These are phyloP conservation scores for Lacerta bilineata DNA, from an alignment of 2,797 vertebrate genomes.

Conservation along the genomic window DNA sequence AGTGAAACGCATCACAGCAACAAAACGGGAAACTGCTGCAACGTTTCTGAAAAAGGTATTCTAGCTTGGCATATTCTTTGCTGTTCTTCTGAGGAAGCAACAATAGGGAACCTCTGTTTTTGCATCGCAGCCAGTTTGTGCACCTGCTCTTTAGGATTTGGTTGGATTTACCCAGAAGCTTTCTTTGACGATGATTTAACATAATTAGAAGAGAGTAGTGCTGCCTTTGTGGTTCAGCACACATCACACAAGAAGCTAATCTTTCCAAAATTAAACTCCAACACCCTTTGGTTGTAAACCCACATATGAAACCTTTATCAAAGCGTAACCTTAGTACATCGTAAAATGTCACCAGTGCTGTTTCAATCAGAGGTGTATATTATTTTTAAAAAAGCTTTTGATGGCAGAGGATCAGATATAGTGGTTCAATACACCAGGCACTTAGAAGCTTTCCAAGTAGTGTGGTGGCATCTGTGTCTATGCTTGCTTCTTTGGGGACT, in stretches of 20 bases:
- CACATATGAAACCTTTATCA: background rate
- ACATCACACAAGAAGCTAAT: accelerated
- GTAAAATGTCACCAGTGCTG: background rate
- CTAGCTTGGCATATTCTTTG: accelerated
- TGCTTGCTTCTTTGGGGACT: background rate
- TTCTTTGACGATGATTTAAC: accelerated
- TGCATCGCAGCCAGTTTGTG: background rate
- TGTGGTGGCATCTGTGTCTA: background rate
- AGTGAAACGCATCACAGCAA: constrained; percentile 92
- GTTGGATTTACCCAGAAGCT: constrained; percentile 3
- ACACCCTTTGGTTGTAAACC: background rate
- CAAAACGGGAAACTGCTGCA: constrained; percentile 91
- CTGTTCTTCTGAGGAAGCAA: background rate
- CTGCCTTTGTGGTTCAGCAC: accelerated
- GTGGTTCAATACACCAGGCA: constrained; percentile 8
- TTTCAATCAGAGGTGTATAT: accelerated
- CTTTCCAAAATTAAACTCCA: accelerated
- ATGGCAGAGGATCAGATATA: background rate
- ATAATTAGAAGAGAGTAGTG: background rate
- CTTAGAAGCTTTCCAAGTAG: background rate
- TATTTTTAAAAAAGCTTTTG: background rate
- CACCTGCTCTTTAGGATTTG: background rate
- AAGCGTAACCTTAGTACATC: background rate
- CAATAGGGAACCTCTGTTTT: background rate
- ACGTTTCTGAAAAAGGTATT: constrained; percentile 95